These are phyloP conservation scores for Slavum lentiscoides DNA, from an alignment of 2,888 invertebrate genomes.

Conservation along the genomic window DNA sequence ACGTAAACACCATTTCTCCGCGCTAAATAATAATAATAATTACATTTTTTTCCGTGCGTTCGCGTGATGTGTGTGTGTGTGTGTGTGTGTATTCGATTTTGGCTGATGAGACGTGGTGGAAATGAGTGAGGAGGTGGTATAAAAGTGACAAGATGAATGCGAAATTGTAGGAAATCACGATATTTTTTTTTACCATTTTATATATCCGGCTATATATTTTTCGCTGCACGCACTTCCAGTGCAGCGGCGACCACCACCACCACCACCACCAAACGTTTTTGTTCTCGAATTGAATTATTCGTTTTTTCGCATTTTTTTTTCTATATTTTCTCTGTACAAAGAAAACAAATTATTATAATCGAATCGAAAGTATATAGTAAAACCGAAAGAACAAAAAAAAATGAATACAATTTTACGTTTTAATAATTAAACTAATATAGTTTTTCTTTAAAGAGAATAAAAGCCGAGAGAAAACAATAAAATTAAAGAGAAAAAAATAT, in stretches of 20 bases:
- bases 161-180: slow-evolving; percentile 45
- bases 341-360: too few species aligned
- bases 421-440: too few species aligned
- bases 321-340: background rate
- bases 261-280: background rate
- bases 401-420: background rate
- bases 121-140: background rate
- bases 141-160: slow-evolving; percentile 41
- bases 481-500: too few species aligned
- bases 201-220: too few species aligned
- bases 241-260: background rate
- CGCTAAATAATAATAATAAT: slow-evolving; percentile 29
- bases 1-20: background rate
- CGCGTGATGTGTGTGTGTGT: background rate
- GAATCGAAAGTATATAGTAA: too few species aligned
- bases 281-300: too few species aligned
- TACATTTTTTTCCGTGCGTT: slow-evolving; percentile 8
- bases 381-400: too few species aligned
- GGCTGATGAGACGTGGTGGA: too few species aligned
- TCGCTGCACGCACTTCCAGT: too few species aligned
- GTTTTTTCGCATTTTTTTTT: too few species aligned
- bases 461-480: background rate
- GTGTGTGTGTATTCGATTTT: too few species aligned
- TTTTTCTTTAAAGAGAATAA: too few species aligned
- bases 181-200: background rate